Conservation (phyloP, 2,797 vertebrate genomes). For the Enteromius afrohamiltoni region DNA sequence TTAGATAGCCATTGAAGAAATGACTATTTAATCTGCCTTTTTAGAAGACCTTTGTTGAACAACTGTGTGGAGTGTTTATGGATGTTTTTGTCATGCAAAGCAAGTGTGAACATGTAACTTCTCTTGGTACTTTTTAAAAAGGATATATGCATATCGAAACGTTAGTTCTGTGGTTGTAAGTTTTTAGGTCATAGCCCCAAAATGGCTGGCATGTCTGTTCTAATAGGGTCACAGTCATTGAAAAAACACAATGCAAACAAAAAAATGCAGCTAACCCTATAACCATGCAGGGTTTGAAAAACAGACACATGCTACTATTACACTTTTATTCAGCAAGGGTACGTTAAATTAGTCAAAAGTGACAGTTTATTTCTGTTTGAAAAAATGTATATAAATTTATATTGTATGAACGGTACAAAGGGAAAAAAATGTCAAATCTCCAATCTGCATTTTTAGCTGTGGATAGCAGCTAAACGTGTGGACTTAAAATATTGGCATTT, state of each 20-base stretch:
- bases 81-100: not conserved
- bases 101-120: slow-evolving; percentile 7
- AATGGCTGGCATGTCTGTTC: not conserved
- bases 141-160: not conserved
- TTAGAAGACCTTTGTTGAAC: slow-evolving; percentile 22
- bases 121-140: not conserved
- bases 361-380: not conserved
- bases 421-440: no score
- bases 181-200: not conserved
- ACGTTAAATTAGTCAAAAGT: not conserved
- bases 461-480: no score
- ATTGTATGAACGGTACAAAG: not conserved
- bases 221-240: not conserved
- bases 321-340: not conserved
- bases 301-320: not conserved
- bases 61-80: not conserved
- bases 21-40: not conserved
- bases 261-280: not conserved
- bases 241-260: slow-evolving; percentile 5
- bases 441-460: no score
- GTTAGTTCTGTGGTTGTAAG: slow-evolving; percentile 5
- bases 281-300: not conserved
- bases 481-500: no score
- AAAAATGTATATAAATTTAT: not conserved
- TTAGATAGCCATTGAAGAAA: slow-evolving; percentile 8